Conservation (phyloP, 2,113 vertebrate species). For the Notiomystis cincta region DNA sequence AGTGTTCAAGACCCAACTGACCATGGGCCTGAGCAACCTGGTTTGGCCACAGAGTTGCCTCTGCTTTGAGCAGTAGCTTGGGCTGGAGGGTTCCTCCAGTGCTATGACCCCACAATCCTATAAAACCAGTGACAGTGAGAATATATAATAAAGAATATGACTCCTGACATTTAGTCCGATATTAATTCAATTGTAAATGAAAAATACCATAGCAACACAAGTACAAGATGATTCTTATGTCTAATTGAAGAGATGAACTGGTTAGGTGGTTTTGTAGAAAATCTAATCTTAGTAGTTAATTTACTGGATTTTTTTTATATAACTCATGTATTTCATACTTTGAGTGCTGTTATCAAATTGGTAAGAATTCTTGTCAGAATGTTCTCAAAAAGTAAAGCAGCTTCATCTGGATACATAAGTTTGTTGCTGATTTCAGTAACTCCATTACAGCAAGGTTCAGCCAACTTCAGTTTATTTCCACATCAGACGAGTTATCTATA, state of each 20-base stretch:
- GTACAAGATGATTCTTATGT: not conserved
- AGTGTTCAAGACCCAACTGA: accelerated
- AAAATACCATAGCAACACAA: not conserved
- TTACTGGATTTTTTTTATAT: not conserved
- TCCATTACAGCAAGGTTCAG: slow-evolving; percentile 36
- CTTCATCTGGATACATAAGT: slow-evolving; percentile 17
- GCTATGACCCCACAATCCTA: not conserved
- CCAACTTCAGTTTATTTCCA: slow-evolving; percentile 57
- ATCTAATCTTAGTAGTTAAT: not conserved
- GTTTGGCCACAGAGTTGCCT: not conserved
- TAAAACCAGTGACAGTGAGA: not conserved
- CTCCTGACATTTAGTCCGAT: not conserved
- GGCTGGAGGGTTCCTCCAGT: not conserved
- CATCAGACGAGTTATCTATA: slow-evolving; percentile 22
- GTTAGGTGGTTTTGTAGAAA: not conserved
- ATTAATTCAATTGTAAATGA: not conserved
- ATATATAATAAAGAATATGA: not conserved
- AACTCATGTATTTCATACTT: not conserved
- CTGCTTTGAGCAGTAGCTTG: not conserved
- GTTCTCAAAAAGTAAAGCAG: slow-evolving; percentile 17
- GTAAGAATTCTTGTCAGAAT: slow-evolving; percentile 27
- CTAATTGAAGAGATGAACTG: not conserved
- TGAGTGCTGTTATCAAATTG: not conserved
- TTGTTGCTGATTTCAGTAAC: slow-evolving; percentile 56
- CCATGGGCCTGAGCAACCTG: not conserved